These are phyloP conservation scores for Ectemnius lituratus DNA, from an alignment of 2,888 invertebrate genomes.

Conservation along the genomic window DNA sequence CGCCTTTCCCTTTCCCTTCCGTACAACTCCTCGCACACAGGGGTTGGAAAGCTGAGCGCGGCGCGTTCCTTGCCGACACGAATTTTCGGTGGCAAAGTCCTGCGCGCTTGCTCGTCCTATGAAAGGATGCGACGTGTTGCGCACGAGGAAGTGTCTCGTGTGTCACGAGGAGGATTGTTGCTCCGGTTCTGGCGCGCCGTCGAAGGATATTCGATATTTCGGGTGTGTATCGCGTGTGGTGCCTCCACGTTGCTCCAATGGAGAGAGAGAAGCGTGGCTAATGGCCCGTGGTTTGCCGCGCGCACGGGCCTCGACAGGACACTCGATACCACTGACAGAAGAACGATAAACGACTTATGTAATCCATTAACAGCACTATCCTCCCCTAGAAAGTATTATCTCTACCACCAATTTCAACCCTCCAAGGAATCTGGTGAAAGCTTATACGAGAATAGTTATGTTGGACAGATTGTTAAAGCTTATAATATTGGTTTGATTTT, in stretches of 20 bases:
- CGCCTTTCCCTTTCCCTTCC: constrained; percentile 18
- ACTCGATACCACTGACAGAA: constrained; percentile 45
- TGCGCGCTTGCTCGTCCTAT: constrained; percentile 44
- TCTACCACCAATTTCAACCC: too few relatives aligned
- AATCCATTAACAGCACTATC: constrained; percentile 37
- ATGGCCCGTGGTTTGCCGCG: constrained; percentile 68
- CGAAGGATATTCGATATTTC: constrained; percentile 72
- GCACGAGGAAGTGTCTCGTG: constrained; percentile 70
- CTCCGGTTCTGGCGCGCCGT: constrained; percentile 43
- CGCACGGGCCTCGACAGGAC: constrained; percentile 50
- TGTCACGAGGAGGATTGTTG: constrained; percentile 61
- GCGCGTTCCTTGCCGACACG: background rate
- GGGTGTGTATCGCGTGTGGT: constrained; percentile 73
- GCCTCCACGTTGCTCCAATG: constrained; percentile 48
- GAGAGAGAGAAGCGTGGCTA: constrained; percentile 67
- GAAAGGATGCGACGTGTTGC: constrained; percentile 56
- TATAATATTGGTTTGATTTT: too few relatives aligned
- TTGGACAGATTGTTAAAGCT: too few relatives aligned
- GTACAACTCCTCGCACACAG: constrained; percentile 1
- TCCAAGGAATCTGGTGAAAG: too few relatives aligned
- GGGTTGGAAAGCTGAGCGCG: too few relatives aligned
- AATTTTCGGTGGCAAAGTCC: constrained; percentile 17
- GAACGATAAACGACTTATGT: constrained; percentile 39
- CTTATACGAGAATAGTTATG: too few relatives aligned
- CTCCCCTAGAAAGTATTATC: too few relatives aligned